Conservation (phyloP, 2,888 invertebrate genomes). For the Hetaerina titia region DNA sequence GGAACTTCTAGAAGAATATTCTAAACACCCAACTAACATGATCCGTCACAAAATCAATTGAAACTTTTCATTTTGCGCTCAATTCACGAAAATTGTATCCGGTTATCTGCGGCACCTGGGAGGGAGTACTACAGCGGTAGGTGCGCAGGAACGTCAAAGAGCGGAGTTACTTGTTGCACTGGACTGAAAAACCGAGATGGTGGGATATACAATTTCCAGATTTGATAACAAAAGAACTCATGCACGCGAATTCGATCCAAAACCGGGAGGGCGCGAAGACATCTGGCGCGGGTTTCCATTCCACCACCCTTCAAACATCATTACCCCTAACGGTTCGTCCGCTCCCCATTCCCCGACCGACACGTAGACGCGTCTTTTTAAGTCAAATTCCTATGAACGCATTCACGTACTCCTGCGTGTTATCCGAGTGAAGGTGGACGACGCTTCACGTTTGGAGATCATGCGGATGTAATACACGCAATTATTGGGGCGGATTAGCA, state of each 20-base stretch:
- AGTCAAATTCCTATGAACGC: too few relatives aligned
- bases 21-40: too few relatives aligned
- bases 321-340: not conserved
- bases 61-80: not conserved
- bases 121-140: too few relatives aligned
- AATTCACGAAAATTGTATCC: not conserved
- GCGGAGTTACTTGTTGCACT: not conserved
- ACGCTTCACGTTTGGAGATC: not conserved
- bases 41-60: too few relatives aligned
- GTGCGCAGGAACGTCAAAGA: not conserved
- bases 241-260: not conserved
- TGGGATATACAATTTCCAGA: not conserved
- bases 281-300: not conserved
- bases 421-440: not conserved
- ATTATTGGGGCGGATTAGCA: not conserved
- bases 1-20: too few relatives aligned
- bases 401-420: not conserved
- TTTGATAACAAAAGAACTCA: not conserved
- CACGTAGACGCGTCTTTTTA: too few relatives aligned
- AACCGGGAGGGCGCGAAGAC: not conserved
- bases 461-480: not conserved
- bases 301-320: not conserved
- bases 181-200: not conserved
- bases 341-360: not conserved
- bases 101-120: not conserved